Evolutionary conservation across 1,140 invertebrate species (phyloP), one percentile per base, ranked within the genome.

Genomic region (Lordiphosa stackelbergi): DNA sequence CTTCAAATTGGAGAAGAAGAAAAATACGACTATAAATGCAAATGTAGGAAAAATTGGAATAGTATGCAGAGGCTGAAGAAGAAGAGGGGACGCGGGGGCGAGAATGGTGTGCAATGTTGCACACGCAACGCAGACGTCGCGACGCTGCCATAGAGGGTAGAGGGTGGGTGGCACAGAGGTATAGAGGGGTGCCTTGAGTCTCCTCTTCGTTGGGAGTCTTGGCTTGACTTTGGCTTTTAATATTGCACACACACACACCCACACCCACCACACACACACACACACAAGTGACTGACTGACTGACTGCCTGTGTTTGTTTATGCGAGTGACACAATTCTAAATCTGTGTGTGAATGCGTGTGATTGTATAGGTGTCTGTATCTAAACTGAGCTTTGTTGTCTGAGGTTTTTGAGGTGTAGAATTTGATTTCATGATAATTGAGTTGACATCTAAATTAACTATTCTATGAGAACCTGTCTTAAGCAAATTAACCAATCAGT

Each of bases 321-420:
- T 43, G 58, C 59, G 60, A 73, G 53, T 81, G 75, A 83, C 75
- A 81, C 77, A 81, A 81, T 81, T 81, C 65, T 83, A 64, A 70
- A 70, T 59, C 54, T 54, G 10, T 40, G 13, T 57, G 52, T 53
- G 13, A 53, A 8, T 60, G 37, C 38, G 42, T 58, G 5, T 52
- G 16, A 31, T 36, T 48, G 6, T 40, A 40, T 58, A 49, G 12
- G 12, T 37, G 42, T 7, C 31, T 24, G 42, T 37, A 47, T 24
- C 5, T 31, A 13, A 31, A 31, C 28, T 31, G 28, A 31, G 28
- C 28, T 31, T 31, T 31, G 6, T 31, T 31, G 28, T 31, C 28
- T 31, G 28, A 31, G 28, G 28, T 8, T 31, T 31, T 31, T 31
- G 28, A 31, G 28, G 28, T 31, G 28, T 31, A 31, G 28, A 31